These are phyloP conservation scores for Pitta sordida DNA, from an alignment of 2,113 vertebrate species.

Conservation along the genomic window DNA sequence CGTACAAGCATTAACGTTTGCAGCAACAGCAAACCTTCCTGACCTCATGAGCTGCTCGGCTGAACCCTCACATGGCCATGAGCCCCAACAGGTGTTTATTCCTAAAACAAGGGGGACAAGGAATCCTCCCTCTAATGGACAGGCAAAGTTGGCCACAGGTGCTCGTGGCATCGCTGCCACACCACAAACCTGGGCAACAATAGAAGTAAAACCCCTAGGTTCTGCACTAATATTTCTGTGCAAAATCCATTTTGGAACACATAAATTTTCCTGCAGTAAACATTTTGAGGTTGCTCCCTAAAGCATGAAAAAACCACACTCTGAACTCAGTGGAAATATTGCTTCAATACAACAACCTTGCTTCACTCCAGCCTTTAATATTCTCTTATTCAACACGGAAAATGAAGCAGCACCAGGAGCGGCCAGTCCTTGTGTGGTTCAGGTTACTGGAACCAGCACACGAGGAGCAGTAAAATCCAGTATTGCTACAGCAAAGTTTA, in stretches of 20 bases:
- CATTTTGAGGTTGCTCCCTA: rapidly evolving
- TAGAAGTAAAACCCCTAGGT: rapidly evolving
- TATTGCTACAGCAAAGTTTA: rapidly evolving
- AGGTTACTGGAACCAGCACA: not conserved
- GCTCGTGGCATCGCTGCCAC: no score
- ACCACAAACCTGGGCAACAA: not conserved
- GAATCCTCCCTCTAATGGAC: rapidly evolving
- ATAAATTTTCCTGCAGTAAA: not conserved
- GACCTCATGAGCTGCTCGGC: rapidly evolving
- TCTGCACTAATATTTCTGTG: not conserved
- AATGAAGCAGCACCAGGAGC: not conserved
- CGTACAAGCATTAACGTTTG: not conserved
- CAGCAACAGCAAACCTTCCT: not conserved
- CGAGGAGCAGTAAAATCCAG: rapidly evolving
- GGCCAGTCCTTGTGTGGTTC: rapidly evolving
- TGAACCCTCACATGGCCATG: not conserved
- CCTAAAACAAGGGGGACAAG: rapidly evolving
- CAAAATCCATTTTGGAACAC: not conserved
- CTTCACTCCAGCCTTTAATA: rapidly evolving
- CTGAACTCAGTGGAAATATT: not conserved
- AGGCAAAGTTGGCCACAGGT: not conserved
- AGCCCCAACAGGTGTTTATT: not conserved
- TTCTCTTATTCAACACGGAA: not conserved
- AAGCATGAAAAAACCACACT: rapidly evolving
- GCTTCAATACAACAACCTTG: no score